Base-by-base conservation (phyloP, 2,888 invertebrate species). In the Sussaba pulchella region DNA sequence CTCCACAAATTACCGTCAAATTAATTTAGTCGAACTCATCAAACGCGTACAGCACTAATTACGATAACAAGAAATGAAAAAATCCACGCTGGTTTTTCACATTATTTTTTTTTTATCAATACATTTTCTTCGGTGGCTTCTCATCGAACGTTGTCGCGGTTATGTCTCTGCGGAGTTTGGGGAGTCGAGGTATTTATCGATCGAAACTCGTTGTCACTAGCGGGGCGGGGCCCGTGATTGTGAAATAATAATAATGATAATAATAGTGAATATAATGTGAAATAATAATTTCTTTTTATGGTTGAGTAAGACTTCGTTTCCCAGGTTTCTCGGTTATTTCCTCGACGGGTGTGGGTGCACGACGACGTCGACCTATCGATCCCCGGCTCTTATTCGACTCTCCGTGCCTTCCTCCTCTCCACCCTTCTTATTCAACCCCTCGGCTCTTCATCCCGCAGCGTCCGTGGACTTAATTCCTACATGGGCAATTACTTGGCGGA, bases 331-430 rank as follows among this genome's bases (percentile, higher is more conserved):
- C 31, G 47, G 69, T 70, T 74, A 69, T 64, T 64, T 74, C 66
- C 61, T 66, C 61, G 67, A 52, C 63, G 71, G 59, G 61, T n/a
- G n/a, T 43, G 66, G 66, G 63, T 50, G 47, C 24, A 72, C 69
- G 47, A 57, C 69, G 77, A 76, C 82, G 72, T 73, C 81, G 82
- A 83, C 82, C 83, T 82, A 80, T 83, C 74, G 77, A 77, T 78
- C 81, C 69, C 50, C 67, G 80, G 78, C 61, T 71, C 64, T 74
- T 63, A 64, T 73, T 77, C 73, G 71, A 41, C 69, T 61, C 54
- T 47, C 54, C 26, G 54, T 52, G 69, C 47, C 39, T 50, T 14
- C n/a, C 59, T 17, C 50, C 39, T 45, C 36, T 19, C 69, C 39
- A 21, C 12, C 52, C 24, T 57, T 31, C 43, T 61, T 41, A 12